Conservation (phyloP, 2,113 vertebrate species). For the Dipodomys ordii region DNA sequence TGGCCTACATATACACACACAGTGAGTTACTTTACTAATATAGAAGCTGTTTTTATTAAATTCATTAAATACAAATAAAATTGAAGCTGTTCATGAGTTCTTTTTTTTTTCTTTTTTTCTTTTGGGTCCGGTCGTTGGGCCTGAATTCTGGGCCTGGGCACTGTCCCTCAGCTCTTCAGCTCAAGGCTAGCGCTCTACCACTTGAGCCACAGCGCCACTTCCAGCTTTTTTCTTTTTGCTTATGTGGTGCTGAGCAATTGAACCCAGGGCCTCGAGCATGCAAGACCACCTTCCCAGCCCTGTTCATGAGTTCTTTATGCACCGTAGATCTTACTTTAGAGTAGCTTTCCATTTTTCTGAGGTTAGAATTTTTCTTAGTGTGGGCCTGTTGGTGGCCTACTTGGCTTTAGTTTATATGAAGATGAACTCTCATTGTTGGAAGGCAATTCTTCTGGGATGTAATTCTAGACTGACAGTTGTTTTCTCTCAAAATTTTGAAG, state of each 20-base stretch:
- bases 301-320: neutral
- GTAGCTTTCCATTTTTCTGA: constrained; percentile 20
- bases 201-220: too few relatives aligned
- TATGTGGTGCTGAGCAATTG: too few relatives aligned
- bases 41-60: too few relatives aligned
- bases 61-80: neutral
- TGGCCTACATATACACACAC: too few relatives aligned
- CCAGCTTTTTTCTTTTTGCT: too few relatives aligned
- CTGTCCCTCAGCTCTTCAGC: too few relatives aligned
- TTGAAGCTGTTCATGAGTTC: neutral
- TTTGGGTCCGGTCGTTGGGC: too few relatives aligned
- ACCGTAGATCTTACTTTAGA: neutral
- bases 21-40: too few relatives aligned
- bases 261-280: too few relatives aligned
- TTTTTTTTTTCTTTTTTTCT: neutral
- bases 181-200: too few relatives aligned
- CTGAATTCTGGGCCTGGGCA: too few relatives aligned
- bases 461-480: neutral
- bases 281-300: neutral
- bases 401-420: neutral
- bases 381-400: neutral
- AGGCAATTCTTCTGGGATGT: neutral
- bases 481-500: constrained; percentile 2
- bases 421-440: neutral
- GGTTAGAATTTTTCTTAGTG: neutral